phyloP scores from a whole-genome alignment of 1,140 invertebrate genomes.

The Capitella teleta region DNA sequence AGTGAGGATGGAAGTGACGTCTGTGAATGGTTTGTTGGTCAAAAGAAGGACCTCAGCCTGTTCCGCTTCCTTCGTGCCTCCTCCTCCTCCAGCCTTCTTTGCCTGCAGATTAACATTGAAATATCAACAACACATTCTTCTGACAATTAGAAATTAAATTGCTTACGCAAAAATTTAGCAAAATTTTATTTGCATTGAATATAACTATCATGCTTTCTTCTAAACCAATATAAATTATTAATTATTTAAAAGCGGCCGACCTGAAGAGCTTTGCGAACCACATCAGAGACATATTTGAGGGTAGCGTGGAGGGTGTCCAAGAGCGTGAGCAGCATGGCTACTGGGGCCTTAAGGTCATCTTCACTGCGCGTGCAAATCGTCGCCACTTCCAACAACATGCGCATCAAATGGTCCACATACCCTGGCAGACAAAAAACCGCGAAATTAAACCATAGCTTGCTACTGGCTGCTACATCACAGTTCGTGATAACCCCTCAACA shows the following conservation, averaged over 20 bases:
- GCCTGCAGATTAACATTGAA: conserved; percentile 18
- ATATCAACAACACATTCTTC: background rate
- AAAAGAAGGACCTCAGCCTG: conserved; percentile 35
- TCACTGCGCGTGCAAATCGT: conserved; percentile 25
- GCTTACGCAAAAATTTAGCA: background rate
- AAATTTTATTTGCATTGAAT: background rate
- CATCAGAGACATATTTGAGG: conserved; percentile 37
- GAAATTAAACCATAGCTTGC: too few species aligned
- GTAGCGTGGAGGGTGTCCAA: conserved; percentile 31
- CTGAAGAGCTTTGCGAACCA: conserved; percentile 38
- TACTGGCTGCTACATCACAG: too few species aligned
- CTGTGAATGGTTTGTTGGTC: conserved; percentile 35
- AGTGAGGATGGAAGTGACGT: conserved; percentile 28
- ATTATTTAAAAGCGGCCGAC: too few species aligned
- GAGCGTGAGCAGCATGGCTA: conserved; percentile 23
- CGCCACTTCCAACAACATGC: conserved; percentile 27
- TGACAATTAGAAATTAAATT: background rate
- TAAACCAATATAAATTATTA: too few species aligned
- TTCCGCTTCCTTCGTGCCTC: conserved; percentile 26
- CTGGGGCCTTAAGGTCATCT: conserved; percentile 21
- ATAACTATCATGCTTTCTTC: background rate
- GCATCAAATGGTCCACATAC: conserved; percentile 29
- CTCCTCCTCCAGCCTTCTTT: conserved; percentile 26
- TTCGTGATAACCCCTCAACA: too few species aligned
- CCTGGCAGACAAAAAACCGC: too few species aligned